Conservation (phyloP, 2,888 invertebrate genomes). For the Cephus pygmeus region DNA sequence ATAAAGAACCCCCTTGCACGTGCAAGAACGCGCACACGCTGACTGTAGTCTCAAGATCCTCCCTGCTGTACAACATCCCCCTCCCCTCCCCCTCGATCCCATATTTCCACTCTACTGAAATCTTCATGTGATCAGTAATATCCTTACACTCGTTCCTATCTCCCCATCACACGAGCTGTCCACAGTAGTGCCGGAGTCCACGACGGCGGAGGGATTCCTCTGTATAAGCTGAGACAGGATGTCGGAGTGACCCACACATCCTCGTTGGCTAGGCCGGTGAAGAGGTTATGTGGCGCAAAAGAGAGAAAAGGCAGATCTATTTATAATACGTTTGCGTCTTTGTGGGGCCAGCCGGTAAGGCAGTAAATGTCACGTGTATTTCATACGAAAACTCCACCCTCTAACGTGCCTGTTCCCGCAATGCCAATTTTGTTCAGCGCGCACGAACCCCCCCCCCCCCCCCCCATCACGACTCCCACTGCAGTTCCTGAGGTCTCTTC, state of each 20-base stretch:
- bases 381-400: constrained; percentile 64
- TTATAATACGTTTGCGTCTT: constrained; percentile 62
- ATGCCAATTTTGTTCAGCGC: constrained; percentile 58
- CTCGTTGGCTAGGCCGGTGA: background rate
- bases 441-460: background rate
- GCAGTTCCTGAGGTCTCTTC: constrained; percentile 7
- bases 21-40: constrained; percentile 16
- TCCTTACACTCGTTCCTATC: background rate
- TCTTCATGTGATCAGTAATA: background rate
- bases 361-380: constrained; percentile 66
- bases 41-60: constrained; percentile 12
- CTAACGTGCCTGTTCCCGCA: constrained; percentile 51
- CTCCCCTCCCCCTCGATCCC: constrained; percentile 22
- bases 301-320: constrained; percentile 51
- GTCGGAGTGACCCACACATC: background rate
- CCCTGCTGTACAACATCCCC: constrained; percentile 20
- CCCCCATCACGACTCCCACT: constrained; percentile 34
- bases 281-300: constrained; percentile 21
- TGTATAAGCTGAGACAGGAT: background rate
- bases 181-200: background rate
- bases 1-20: constrained; percentile 12
- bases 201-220: background rate
- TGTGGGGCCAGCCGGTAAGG: constrained; percentile 60
- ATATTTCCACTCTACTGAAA: constrained; percentile 18
- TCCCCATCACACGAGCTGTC: background rate